Percentiles rank a stretch among this genome's conserved stretches.
These are phyloP conservation scores for Calidris pygmaea DNA, from an alignment of 2,113 vertebrate species.

Conservation along the genomic window DNA sequence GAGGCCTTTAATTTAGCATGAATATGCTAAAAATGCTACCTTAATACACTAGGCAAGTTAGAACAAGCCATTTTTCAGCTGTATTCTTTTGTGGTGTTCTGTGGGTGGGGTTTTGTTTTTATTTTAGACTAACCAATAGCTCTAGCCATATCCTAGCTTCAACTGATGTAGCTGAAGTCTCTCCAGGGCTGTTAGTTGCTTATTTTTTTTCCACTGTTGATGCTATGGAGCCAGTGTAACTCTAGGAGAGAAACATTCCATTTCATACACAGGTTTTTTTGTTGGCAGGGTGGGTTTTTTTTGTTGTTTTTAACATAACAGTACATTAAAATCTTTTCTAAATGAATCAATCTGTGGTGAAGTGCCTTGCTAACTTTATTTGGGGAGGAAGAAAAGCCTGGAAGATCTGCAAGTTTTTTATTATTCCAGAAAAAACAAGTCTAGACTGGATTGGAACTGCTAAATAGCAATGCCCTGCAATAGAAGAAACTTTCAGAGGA, in stretches of 20 bases:
- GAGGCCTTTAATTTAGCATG: background rate
- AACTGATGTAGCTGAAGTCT: background rate
- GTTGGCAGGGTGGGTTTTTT: background rate
- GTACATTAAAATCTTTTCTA: background rate
- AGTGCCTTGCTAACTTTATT: background rate
- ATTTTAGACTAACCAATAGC: background rate
- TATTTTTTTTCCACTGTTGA: background rate
- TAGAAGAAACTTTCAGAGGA: background rate
- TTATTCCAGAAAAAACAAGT: constrained; percentile 2
- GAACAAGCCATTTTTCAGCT: background rate
- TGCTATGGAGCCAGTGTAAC: background rate
- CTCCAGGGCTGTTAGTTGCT: background rate
- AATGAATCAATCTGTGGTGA: background rate
- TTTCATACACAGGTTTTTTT: background rate
- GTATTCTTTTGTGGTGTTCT: background rate
- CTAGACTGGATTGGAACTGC: background rate
- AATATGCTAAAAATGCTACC: background rate
- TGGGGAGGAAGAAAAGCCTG: background rate
- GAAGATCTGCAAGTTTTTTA: background rate
- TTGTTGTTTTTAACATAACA: background rate
- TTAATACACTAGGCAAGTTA: background rate
- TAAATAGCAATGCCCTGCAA: background rate
- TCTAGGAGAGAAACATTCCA: background rate
- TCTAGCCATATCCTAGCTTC: background rate
- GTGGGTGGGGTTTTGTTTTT: background rate